A percentile compares a stretch with the other conserved stretches of the same genome.
phyloP scores from a whole-genome alignment of 2,888 invertebrate genomes.

The Drosophila mimica region DNA sequence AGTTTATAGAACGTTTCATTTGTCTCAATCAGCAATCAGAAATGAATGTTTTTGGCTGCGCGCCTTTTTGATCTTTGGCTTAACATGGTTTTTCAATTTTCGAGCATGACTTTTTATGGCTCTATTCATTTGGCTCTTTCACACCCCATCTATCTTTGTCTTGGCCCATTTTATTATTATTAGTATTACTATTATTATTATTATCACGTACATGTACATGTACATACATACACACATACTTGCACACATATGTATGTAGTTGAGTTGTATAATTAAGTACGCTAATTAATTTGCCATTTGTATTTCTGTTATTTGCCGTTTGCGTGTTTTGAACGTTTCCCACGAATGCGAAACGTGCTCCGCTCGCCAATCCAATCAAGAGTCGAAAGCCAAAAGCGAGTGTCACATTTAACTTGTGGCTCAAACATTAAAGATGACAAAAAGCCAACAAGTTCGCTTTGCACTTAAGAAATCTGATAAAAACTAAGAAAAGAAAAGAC shows the following conservation, averaged over 20 bases:
- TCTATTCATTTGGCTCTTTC: slow-evolving; percentile 59
- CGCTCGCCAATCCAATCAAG: slow-evolving; percentile 58
- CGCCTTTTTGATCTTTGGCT: slow-evolving; percentile 55
- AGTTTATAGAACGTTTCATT: slow-evolving; percentile 76
- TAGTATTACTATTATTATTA: neutral
- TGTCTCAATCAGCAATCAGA: slow-evolving; percentile 75
- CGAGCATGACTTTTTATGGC: slow-evolving; percentile 70
- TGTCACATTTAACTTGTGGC: slow-evolving; percentile 80
- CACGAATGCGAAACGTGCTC: slow-evolving; percentile 54
- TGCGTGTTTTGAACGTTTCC: slow-evolving; percentile 51
- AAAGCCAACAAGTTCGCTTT: slow-evolving; percentile 81
- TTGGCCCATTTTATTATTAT: slow-evolving; percentile 33
- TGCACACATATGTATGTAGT: slow-evolving; percentile 12
- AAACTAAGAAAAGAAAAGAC: slow-evolving; percentile 13
- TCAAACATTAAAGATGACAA: slow-evolving; percentile 82
- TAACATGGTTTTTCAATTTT: slow-evolving; percentile 79
- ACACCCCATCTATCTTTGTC: slow-evolving; percentile 11
- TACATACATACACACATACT: neutral
- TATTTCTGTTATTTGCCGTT: slow-evolving; percentile 12
- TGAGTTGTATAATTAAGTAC: slow-evolving; percentile 44
- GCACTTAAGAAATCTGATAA: slow-evolving; percentile 79
- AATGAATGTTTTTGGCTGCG: slow-evolving; percentile 49
- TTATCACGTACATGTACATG: neutral
- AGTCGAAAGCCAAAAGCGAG: slow-evolving; percentile 50
- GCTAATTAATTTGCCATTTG: slow-evolving; percentile 59